Base-by-base conservation (phyloP, 2,797 vertebrate species). In the Eleutherodactylus coqui region DNA sequence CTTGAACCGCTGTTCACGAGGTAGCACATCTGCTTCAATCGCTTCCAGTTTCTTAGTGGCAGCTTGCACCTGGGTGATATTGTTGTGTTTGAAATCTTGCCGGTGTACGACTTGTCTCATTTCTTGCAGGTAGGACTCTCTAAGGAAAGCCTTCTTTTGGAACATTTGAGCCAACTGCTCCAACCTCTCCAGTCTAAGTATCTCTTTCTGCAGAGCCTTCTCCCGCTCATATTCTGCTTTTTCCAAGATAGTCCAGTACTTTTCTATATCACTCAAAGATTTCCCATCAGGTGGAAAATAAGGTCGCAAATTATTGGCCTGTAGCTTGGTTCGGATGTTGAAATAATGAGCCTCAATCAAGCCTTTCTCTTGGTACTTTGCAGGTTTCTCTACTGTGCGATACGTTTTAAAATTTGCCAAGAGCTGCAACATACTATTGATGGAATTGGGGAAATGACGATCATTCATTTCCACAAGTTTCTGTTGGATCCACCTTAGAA, bases 121-220 rank as follows among this genome's bases (percentile, higher is more conserved):
- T 64, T 97, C 96, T 45, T 94, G 93, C 88, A 97, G 92, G 76
- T 97, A 97, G 24, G 92, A 92, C 53, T 96, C 96, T 88, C 96
- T 93, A 84, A 98, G 93, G 1, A 89, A 88, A 75, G 96, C 97
- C 91, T 98, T 98, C 82, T 91, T 94, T 45, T 88, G 90, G 89
- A 97, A 98, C 89, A 91, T 95, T 92, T 93, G 93, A 1, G 94
- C 96, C 36, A 97, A 92, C 41, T 96, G 96, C 85, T 98, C 97
- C 89, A 97, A 92, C 76, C 89, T 92, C 89, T 97, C 95, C 36
- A 98, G 92, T 72, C 94, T 93, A 16, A 96, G 89, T 90, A 98
- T 91, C 78, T 94, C 95, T 24, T 88, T 91, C 84, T 96, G 96
- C 77, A 98, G 90, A 6, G 94, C 95, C 51, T 93, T 90, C 83